Evolutionary conservation across 2,113 vertebrate genomes (phyloP).

Genomic region (Chelonoidis abingdonii): DNA sequence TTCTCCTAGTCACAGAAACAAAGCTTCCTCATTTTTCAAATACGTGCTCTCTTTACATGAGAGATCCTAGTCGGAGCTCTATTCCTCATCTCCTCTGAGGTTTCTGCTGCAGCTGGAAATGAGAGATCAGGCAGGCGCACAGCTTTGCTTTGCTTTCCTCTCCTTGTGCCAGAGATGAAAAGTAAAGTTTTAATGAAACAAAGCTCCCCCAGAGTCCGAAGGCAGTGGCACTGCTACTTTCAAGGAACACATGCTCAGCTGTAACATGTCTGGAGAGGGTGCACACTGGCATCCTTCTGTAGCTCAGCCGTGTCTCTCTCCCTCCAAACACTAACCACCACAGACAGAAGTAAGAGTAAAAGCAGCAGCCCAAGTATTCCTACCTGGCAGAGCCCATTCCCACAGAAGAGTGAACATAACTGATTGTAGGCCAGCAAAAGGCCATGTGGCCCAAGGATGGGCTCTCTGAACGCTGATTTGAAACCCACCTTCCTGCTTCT

Average conservation of each 20-base stretch:
- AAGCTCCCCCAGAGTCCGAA: background rate
- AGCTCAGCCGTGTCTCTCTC: background rate
- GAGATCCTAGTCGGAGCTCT: background rate
- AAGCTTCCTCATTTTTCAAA: background rate
- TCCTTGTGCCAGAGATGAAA: too few species aligned
- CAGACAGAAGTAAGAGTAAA: background rate
- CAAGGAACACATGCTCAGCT: background rate
- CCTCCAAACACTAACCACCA: background rate
- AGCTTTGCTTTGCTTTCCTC: background rate
- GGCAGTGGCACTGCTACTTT: background rate
- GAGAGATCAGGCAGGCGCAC: background rate
- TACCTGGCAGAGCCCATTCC: background rate
- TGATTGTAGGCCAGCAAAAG: background rate
- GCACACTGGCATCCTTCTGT: background rate
- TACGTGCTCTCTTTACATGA: background rate
- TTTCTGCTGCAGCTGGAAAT: background rate
- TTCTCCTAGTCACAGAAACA: background rate
- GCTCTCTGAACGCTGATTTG: too few species aligned
- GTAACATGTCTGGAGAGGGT: background rate
- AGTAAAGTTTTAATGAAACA: too few species aligned
- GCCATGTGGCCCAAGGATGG: background rate
- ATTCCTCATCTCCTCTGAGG: background rate
- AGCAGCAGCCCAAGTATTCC: background rate
- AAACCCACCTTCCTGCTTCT: background rate
- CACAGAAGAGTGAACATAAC: background rate